Evolutionary conservation across 2,113 vertebrate species (phyloP), one percentile per base, ranked within the genome.

Genomic region (Eleginops maclovinus): DNA sequence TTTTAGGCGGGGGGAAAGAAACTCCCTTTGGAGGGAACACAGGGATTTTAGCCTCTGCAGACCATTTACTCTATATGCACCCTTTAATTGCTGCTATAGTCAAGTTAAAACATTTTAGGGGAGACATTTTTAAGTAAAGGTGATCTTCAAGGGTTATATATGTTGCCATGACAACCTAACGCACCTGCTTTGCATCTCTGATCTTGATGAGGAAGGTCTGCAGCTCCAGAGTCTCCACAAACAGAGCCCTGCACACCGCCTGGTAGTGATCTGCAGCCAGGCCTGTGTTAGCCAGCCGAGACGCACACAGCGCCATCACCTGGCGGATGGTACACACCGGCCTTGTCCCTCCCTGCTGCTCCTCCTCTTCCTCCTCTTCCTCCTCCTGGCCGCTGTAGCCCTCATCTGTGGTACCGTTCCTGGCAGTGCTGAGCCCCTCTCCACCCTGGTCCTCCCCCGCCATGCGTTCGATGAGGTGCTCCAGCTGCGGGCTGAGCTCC

Each of bases 391-490:
- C 97, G 0, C 95, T 97, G 0, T 99, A 99, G 63, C 98, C 98
- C 72, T 99, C 98, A 0, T 99, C 98, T 0, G 95, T 93, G 0
- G 91, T 87, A 4, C 85, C 86, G 0, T 93, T 94, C 0, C 93
- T 86, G 0, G 83, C 47, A 0, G 85, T 40, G 15, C 94, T 87
- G 24, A 93, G 92, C 0, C 84, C 85, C 63, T 95, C 94, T 0
- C 85, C 92, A 65, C 91, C 93, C 0, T 91, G 93, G 31, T 94
- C 95, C 0, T 91, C 94, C 51, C 94, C 96, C 2, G 94, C 95
- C 98, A 99, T 99, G 75, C 96, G 93, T 79, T 99, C 98, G 0
- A 99, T 98, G 87, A 99, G 96, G 73, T 89, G 93, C 91, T 99
- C 98, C 93, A 99, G 94, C 83, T 95, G 96, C 0, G 96, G 97